phyloP scores from a whole-genome alignment of 2,113 vertebrate genomes.

The Anoura caudifer region DNA sequence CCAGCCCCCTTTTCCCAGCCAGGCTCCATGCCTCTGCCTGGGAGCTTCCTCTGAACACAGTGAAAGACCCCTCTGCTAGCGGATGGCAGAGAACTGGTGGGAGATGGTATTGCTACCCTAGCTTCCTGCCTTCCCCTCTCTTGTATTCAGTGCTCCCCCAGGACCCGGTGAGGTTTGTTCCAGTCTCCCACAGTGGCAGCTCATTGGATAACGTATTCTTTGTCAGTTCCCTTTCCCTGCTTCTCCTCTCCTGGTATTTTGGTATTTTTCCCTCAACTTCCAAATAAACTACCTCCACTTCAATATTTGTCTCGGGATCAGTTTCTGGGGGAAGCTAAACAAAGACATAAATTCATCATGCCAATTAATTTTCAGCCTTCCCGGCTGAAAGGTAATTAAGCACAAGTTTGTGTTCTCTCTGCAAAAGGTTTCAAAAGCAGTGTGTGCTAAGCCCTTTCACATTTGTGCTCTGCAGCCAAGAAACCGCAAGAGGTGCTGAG shows the following conservation, averaged over 20 bases:
- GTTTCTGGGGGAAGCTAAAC: slow-evolving; percentile 46
- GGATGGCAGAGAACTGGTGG: neutral
- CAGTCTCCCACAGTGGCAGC: neutral
- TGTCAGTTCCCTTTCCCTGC: neutral
- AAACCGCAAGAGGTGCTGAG: neutral
- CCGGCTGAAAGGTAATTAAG: slow-evolving; percentile 36
- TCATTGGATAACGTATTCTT: neutral
- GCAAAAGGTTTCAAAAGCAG: slow-evolving; percentile 20
- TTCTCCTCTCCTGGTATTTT: neutral
- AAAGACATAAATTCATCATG: slow-evolving; percentile 48
- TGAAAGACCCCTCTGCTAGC: neutral
- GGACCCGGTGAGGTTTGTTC: neutral
- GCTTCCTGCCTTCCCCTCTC: neutral
- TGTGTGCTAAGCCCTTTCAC: slow-evolving; percentile 18
- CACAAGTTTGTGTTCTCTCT: slow-evolving; percentile 17
- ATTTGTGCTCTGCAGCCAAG: neutral
- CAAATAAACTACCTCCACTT: neutral
- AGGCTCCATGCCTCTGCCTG: neutral
- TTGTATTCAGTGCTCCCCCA: neutral
- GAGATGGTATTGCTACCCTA: neutral
- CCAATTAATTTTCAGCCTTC: slow-evolving; percentile 54
- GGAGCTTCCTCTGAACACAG: neutral
- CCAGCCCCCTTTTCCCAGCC: neutral
- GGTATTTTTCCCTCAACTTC: neutral
- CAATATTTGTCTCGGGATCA: slow-evolving; percentile 29